A percentile compares a stretch with the other conserved stretches of the same genome.
These are phyloP conservation scores for Bovichtus variegatus DNA, from an alignment of 2,797 vertebrate genomes.

Conservation along the genomic window DNA sequence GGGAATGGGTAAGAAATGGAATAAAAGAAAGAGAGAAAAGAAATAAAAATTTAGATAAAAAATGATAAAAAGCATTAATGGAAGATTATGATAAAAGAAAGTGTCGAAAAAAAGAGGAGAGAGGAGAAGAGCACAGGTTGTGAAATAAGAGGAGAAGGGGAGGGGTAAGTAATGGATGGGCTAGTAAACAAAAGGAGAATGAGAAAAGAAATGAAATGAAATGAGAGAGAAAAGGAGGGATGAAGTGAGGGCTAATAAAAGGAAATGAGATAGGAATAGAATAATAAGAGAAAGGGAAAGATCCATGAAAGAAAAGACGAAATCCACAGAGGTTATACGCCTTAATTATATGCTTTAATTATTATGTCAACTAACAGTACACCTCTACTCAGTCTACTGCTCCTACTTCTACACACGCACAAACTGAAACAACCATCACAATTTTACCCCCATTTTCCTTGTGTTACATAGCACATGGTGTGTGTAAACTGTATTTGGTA, in stretches of 20 bases:
- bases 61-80: constrained; percentile 25
- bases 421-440: neutral
- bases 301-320: constrained; percentile 65
- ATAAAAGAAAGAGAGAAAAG: constrained; percentile 40
- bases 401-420: constrained; percentile 9
- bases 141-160: constrained; percentile 18
- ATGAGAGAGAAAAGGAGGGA: constrained; percentile 17
- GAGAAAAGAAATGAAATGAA: constrained; percentile 11
- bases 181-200: constrained; percentile 52
- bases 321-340: constrained; percentile 78
- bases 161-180: constrained; percentile 40
- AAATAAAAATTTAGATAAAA: constrained; percentile 42
- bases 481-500: constrained; percentile 4
- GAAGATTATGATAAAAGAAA: constrained; percentile 31
- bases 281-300: constrained; percentile 56
- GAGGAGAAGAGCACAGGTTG: constrained; percentile 13
- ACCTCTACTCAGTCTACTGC: constrained; percentile 27
- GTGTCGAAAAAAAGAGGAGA: neutral
- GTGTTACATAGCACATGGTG: neutral
- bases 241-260: constrained; percentile 30
- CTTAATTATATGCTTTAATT: constrained; percentile 67
- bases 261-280: constrained; percentile 19
- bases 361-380: constrained; percentile 62
- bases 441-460: neutral
- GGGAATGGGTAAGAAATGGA: constrained; percentile 48